Conservation (phyloP, 2,888 invertebrate genomes). For the Blomia tropicalis region DNA sequence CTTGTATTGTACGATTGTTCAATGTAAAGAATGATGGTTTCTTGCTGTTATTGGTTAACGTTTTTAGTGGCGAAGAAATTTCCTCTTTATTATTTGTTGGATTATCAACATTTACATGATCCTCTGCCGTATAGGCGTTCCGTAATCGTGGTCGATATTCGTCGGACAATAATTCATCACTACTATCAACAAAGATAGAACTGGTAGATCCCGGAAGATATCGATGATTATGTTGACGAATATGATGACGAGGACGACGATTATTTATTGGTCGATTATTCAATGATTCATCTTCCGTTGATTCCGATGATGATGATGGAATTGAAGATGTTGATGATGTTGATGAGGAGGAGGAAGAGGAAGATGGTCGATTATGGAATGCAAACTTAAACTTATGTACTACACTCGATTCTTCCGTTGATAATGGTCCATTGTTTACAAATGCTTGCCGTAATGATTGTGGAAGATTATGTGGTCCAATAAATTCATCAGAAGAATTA, state of each 20-base stretch:
- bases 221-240: neutral
- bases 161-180: slow-evolving; percentile 1
- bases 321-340: too few relatives aligned
- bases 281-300: neutral
- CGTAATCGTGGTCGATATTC: neutral
- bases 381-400: slow-evolving; percentile 12
- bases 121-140: too few relatives aligned
- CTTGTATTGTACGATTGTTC: slow-evolving; percentile 69
- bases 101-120: too few relatives aligned
- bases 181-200: neutral
- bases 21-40: neutral
- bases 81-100: too few relatives aligned
- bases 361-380: slow-evolving; percentile 1
- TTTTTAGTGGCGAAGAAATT: too few relatives aligned
- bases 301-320: neutral
- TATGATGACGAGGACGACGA: too few relatives aligned
- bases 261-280: neutral
- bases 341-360: too few relatives aligned
- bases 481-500: too few relatives aligned
- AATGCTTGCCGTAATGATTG: neutral
- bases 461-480: too few relatives aligned
- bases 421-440: too few relatives aligned
- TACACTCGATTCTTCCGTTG: neutral
- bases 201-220: neutral
- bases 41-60: too few relatives aligned